Percentiles rank a stretch among this genome's conserved stretches.
Evolutionary conservation across 92 coral and sea anemone genomes (phyloP).

Genomic region (Siderastrea radians): DNA sequence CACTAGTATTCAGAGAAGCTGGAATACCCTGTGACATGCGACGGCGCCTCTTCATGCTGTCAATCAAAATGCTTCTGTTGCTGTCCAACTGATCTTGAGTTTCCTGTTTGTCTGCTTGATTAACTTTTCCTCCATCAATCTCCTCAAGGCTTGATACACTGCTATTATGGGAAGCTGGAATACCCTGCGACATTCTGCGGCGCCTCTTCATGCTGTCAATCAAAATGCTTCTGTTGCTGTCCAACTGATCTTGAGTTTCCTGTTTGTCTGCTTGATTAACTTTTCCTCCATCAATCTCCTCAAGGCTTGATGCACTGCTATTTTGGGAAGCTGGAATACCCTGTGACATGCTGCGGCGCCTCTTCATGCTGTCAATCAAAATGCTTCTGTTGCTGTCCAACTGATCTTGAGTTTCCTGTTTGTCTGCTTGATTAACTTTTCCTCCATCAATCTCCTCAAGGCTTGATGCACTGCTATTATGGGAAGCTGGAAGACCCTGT

Average conservation of each 20-base stretch:
- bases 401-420: neutral
- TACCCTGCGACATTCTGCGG: constrained; percentile 70
- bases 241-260: too few relatives aligned
- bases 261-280: too few relatives aligned
- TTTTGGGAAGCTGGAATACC: constrained; percentile 66
- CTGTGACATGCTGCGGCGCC: constrained; percentile 58
- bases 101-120: neutral
- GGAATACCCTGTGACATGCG: constrained; percentile 83
- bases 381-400: neutral
- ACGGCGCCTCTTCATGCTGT: constrained; percentile 51
- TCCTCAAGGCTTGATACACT: neutral
- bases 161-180: constrained; percentile 55
- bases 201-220: constrained; percentile 32
- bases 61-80: neutral
- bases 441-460: constrained; percentile 7
- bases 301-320: constrained; percentile 30
- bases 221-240: constrained; percentile 2
- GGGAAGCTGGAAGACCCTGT: constrained; percentile 72
- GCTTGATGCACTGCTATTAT: constrained; percentile 14
- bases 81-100: neutral
- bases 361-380: constrained; percentile 15
- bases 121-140: neutral
- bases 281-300: too few relatives aligned
- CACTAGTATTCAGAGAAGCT: constrained; percentile 26
- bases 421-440: neutral